Base-by-base conservation (phyloP, 2,888 invertebrate genomes). In the Vesta saturnalis region DNA sequence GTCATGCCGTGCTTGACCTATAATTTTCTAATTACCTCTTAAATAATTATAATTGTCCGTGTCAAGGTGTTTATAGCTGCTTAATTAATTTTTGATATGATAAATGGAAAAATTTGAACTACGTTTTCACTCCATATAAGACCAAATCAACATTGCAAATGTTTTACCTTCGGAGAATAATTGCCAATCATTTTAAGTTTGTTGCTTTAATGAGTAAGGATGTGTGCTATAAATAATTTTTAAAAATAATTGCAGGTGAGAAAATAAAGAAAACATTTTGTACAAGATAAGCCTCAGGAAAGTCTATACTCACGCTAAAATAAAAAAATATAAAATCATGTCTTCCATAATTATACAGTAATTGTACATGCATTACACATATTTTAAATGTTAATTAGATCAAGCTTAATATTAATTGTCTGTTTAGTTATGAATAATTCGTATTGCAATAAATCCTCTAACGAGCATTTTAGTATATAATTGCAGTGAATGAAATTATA, bases 81-180 rank as follows among this genome's bases (percentile, higher is more conserved):
- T 64, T 64, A 62, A 67, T 62, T 49, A 54, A 35, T 58, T 22
- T 62, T 58, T 63, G 54, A 54, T 59, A 60, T 63, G 59, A 64
- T 68, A 63, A 68, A 60, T 64, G 63, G 49, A 35, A 46, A 64
- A 68, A 71, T 67, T 74, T 67, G 72, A 70, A 72, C 58, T 60
- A 67, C 67, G 69, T 66, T 76, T 76, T 76, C 76, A 73, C 76
- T 76, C 76, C 76, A 72, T 76, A 76, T 76, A 76, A 68, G 74
- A 64, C 18, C 21, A 39, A 61, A 57, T 49, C 30, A 56, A 23
- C 35, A 30, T 67, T 62, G 60, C 16, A 60, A 66, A 66, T 66
- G 49, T 56, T 30, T 19, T 19, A 43, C 21, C 12, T 35, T 60
- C 35, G 47, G 47, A 15, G 46, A 47, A 60, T 43, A 60, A 47